Evolutionary conservation across 2,113 vertebrate genomes (phyloP).

Genomic region (Amazona guildingii): DNA sequence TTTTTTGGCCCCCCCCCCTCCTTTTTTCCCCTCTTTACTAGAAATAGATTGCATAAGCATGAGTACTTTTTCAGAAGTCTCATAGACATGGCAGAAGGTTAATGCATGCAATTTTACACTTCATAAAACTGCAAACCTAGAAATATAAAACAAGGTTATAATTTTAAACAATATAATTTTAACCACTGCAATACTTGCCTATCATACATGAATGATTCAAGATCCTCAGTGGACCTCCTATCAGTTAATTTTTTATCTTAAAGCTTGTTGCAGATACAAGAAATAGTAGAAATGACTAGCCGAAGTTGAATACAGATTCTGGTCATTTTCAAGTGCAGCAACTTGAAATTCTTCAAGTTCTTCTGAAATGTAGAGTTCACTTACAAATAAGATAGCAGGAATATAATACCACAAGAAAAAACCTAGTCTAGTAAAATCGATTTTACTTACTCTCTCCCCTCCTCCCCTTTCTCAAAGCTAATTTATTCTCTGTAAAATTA

Average conservation of each 20-base stretch:
- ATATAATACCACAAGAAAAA: background rate
- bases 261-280: conserved; percentile 25
- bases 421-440: background rate
- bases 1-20: background rate
- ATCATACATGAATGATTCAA: conserved; percentile 61
- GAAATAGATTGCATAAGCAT: conserved; percentile 9
- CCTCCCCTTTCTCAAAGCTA: background rate
- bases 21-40: background rate
- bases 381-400: background rate
- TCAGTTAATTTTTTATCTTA: conserved; percentile 59
- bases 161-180: conserved; percentile 75
- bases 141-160: conserved; percentile 72
- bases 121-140: conserved; percentile 71
- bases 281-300: conserved; percentile 23
- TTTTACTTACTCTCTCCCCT: background rate
- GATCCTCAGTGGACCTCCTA: conserved; percentile 30
- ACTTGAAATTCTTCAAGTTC: background rate
- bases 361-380: background rate
- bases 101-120: conserved; percentile 71
- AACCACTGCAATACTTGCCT: conserved; percentile 58
- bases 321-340: background rate
- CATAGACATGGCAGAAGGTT: conserved; percentile 60
- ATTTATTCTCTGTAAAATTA: background rate
- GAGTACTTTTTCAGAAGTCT: conserved; percentile 53
- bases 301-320: conserved; percentile 4